Evolutionary conservation across 2,113 vertebrate species (phyloP), one percentile per base, ranked within the genome.

Genomic region (Vidua macroura): DNA sequence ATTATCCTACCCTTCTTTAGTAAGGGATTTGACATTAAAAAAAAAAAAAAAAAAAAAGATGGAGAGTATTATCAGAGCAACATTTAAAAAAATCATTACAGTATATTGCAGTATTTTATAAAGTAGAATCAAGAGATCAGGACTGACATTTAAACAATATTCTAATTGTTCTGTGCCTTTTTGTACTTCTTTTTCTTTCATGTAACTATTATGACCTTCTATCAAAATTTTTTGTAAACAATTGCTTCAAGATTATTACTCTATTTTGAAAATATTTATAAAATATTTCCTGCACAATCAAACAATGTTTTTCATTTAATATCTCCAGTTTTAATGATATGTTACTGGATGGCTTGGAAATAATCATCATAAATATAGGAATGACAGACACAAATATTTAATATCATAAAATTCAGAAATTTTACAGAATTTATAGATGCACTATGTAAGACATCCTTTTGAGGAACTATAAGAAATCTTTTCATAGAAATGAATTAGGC

Each of bases 241-340:
- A 95, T 96, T 85, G 10, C 24, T 88, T 96, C 77, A 90, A 94
- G 84, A 90, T 66, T 76, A 93, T 95, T 91, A 81, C 91, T 95
- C 76, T 94, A 46, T 92, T 88, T 93, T 93, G 67, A 58, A 94
- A 91, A 93, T 83, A 93, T 43, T 68, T 83, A 58, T 53, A 95
- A 94, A 94, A 86, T 88, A 83, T 80, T 97, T 95, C 70, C 92
- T 91, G 87, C 55, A 92, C 60, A 96, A 95, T 93, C 90, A 95
- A 92, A 96, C 33, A 70, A 76, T 51, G 49, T 72, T 96, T 95
- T 95, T 95, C 44, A 91, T 94, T 95, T 95, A 92, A 55, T 72
- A 86, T 79, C 90, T 97, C 79, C 94, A 77, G 89, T 95, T 97
- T 97, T 96, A 97, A 96, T 85, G 73, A 83, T 95, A 89, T 79